Evolutionary conservation across 2,797 vertebrate genomes (phyloP).

Genomic region (Scyliorhinus canicula): DNA sequence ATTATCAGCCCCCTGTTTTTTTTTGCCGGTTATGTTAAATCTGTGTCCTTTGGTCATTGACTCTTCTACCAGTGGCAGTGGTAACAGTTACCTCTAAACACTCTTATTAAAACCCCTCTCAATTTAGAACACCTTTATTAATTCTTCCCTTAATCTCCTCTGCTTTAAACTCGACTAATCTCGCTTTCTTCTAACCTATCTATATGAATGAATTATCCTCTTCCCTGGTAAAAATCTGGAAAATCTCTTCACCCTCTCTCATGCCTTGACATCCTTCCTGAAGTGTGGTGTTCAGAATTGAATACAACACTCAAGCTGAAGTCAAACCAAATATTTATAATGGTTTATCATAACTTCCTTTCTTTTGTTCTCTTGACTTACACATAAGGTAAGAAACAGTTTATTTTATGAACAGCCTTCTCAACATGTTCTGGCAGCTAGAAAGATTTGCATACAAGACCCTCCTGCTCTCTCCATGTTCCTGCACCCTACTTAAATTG

Average conservation of each 20-base stretch:
- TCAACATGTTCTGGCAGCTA: not conserved
- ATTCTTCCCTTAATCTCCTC: not conserved
- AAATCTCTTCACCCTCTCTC: not conserved
- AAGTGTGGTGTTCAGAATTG: not conserved
- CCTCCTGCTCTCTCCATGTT: not conserved
- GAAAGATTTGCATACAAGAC: not conserved
- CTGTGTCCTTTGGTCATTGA: not conserved
- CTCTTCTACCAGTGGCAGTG: not conserved
- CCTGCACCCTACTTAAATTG: not conserved
- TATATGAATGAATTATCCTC: not conserved
- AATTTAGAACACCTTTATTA: too few relatives aligned
- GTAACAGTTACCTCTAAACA: not conserved
- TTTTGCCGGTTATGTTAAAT: not conserved
- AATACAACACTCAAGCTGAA: not conserved
- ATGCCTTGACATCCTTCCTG: not conserved
- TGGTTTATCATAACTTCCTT: not conserved
- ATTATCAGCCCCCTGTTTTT: not conserved
- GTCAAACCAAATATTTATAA: not conserved
- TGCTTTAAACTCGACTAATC: not conserved
- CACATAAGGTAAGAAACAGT: not conserved
- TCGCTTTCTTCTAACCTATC: not conserved
- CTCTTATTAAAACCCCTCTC: not conserved
- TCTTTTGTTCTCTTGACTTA: not conserved
- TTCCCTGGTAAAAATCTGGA: not conserved
- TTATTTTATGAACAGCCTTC: not conserved